These are phyloP conservation scores for Pogonognathellus flavescens DNA, from an alignment of 1,140 invertebrate species.

Conservation along the genomic window DNA sequence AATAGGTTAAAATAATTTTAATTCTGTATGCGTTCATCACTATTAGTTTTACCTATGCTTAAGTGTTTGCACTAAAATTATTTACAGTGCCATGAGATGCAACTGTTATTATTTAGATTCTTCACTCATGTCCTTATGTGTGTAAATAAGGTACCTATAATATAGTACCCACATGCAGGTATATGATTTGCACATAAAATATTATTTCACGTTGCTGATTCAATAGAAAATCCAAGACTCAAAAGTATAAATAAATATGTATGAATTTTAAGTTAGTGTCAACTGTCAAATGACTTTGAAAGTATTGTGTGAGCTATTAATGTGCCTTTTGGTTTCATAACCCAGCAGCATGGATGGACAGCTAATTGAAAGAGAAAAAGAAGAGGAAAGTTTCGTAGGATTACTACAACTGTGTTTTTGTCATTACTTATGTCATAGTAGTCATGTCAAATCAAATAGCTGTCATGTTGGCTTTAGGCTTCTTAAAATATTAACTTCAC, in stretches of 20 bases:
- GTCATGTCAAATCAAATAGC: conserved; percentile 19
- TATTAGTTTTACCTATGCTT: too few species aligned
- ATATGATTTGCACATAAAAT: too few species aligned
- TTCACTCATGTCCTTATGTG: too few species aligned
- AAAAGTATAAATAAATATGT: too few species aligned
- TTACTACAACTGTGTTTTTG: conserved; percentile 3
- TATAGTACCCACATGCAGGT: too few species aligned
- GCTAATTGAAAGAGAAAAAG: not conserved
- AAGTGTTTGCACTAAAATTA: too few species aligned
- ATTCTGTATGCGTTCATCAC: too few species aligned
- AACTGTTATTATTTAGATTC: too few species aligned
- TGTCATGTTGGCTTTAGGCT: conserved; percentile 39
- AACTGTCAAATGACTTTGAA: conserved; percentile 15
- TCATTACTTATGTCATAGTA: conserved; percentile 17
- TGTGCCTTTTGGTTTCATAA: conserved; percentile 2
- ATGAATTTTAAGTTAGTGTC: not conserved
- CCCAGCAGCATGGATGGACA: not conserved
- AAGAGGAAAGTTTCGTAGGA: not conserved
- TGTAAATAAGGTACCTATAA: too few species aligned
- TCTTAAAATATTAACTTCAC: conserved; percentile 26
- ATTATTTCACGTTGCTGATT: not conserved
- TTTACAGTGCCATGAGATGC: too few species aligned
- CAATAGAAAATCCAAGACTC: too few species aligned
- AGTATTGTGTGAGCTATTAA: not conserved
- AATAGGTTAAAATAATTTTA: too few species aligned